A percentile compares a stretch with the other conserved stretches of the same genome.
Conservation (phyloP, 2,113 vertebrate species). For the Spermophilus dauricus region DNA sequence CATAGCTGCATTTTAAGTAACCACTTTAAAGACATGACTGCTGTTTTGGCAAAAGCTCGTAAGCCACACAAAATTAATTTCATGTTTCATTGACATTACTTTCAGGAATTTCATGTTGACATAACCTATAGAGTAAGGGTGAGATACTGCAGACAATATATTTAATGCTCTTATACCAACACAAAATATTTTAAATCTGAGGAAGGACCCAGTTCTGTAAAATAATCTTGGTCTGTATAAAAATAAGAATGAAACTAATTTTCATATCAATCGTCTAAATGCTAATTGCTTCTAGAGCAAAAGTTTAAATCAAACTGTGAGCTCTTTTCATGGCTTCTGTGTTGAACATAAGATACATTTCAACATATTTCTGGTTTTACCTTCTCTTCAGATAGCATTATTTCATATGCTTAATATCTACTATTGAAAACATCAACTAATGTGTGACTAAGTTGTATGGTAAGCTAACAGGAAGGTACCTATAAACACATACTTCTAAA, state of each 20-base stretch:
- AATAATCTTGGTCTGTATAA: background rate
- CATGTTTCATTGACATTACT: constrained; percentile 74
- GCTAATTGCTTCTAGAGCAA: constrained; percentile 13
- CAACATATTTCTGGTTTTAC: constrained; percentile 13
- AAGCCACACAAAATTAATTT: constrained; percentile 81
- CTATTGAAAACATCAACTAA: background rate
- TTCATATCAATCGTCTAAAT: constrained; percentile 38
- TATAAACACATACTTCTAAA: background rate
- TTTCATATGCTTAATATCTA: background rate
- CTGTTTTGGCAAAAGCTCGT: constrained; percentile 69
- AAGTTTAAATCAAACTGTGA: constrained; percentile 14
- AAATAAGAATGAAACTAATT: constrained; percentile 2
- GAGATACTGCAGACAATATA: constrained; percentile 66
- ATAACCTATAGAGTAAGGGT: constrained; percentile 73
- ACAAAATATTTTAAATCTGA: constrained; percentile 54
- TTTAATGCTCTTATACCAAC: constrained; percentile 46
- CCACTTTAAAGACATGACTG: constrained; percentile 66
- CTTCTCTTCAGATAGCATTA: background rate
- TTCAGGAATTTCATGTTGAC: constrained; percentile 73
- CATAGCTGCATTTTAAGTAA: constrained; percentile 77
- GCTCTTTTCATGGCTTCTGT: background rate
- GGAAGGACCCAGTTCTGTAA: background rate
- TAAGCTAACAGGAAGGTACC: background rate
- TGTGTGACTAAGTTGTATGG: background rate
- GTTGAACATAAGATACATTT: background rate